Evolutionary conservation across 2,888 invertebrate genomes (phyloP).

Genomic region (Aspidapion aeneum): DNA sequence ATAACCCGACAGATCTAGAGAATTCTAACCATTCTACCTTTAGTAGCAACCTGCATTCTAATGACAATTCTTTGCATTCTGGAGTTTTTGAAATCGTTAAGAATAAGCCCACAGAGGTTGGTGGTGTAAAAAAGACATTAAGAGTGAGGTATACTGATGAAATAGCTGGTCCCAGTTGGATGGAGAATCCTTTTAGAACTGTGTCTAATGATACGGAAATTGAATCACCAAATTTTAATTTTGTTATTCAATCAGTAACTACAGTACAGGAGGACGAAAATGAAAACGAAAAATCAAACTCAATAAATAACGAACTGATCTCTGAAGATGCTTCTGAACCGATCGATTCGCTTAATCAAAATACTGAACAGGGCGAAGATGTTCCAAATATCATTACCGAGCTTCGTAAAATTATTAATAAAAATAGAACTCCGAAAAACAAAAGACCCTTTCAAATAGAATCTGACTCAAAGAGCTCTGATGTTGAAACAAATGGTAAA

Average conservation of each 20-base stretch:
- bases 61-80: background rate
- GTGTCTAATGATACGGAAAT: background rate
- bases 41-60: background rate
- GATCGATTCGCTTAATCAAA: background rate
- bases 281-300: background rate
- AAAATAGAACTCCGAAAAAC: conserved; percentile 19
- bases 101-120: background rate
- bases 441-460: conserved; percentile 3
- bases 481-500: background rate
- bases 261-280: background rate
- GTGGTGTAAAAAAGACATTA: background rate
- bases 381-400: conserved; percentile 27
- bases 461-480: conserved; percentile 2
- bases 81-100: background rate
- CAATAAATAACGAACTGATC: background rate
- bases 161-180: background rate
- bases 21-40: background rate
- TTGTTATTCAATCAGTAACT: background rate
- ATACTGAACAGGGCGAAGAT: conserved; percentile 14
- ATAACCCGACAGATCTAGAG: background rate
- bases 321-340: background rate
- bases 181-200: background rate
- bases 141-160: background rate
- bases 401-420: conserved; percentile 31
- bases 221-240: background rate